Evolutionary conservation across 2,888 invertebrate species (phyloP).

Genomic region (Noctua janthe): DNA sequence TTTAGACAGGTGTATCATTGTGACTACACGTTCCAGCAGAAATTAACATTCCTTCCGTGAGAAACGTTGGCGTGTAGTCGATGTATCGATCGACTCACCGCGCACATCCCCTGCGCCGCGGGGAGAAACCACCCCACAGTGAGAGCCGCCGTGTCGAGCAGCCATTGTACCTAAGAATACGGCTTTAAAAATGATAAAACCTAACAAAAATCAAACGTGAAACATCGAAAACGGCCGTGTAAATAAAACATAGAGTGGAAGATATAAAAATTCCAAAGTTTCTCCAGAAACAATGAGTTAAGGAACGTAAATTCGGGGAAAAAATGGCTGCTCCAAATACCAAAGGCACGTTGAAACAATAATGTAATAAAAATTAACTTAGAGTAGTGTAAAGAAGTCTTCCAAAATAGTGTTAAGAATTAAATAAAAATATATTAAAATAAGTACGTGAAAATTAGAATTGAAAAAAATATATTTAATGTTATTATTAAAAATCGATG

Average conservation of each 20-base stretch:
- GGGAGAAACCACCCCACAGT: constrained; percentile 68
- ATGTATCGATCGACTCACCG: constrained; percentile 83
- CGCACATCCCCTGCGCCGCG: constrained; percentile 81
- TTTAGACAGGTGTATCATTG: constrained; percentile 41
- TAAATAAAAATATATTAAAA: constrained; percentile 44
- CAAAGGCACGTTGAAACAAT: constrained; percentile 73
- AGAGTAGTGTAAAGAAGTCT: constrained; percentile 87
- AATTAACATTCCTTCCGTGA: constrained; percentile 60
- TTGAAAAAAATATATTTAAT: constrained; percentile 52
- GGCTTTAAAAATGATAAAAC: constrained; percentile 79
- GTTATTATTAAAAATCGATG: constrained; percentile 66
- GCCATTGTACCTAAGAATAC: constrained; percentile 79
- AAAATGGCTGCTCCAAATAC: constrained; percentile 81
- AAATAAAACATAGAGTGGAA: constrained; percentile 54
- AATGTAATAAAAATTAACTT: constrained; percentile 72
- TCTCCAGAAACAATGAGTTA: constrained; percentile 56
- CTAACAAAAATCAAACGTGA: constrained; percentile 67
- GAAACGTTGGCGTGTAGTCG: constrained; percentile 63
- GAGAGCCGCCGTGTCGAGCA: constrained; percentile 74
- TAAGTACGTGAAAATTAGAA: constrained; percentile 62
- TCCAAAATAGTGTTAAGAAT: constrained; percentile 79
- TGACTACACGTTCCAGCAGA: constrained; percentile 35
- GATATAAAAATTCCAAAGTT: constrained; percentile 41
- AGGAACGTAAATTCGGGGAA: constrained; percentile 60
- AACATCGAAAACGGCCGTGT: constrained; percentile 58